Base-by-base conservation (phyloP, 1,140 invertebrate species). In the Papilio machaon region DNA sequence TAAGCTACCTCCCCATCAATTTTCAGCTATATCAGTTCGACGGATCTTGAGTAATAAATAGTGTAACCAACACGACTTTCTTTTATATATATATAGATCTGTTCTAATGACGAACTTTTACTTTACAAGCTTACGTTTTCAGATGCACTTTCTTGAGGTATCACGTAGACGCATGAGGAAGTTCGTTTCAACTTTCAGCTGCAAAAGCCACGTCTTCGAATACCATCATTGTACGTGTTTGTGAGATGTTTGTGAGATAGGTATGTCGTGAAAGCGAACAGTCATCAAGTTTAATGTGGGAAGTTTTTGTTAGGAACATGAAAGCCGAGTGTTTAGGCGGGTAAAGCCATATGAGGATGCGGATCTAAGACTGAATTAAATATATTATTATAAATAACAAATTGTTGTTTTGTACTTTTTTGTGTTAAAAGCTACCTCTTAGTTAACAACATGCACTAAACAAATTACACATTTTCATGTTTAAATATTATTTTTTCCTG, bases 121-220 rank as follows among this genome's bases (percentile, higher is more conserved):
- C 54, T 43, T 23, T 35, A 78, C 19, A 64, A 15, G 0, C 6
- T 43, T 23, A 67, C 38, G 76, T 79, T 79, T 79, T 49, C 77
- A 79, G 77, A 67, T 17, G 19, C 43, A 47, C 77, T 79, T 47
- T 79, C 77, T 79, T 46, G 46, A 8, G n/a, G 76, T 17, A 78
- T 78, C 76, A 79, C 77, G 77, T 79, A 60, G 76, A 76, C 19
- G 35, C 54, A 79, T 58, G 19, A 52, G 77, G 77, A 67, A 67
- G 77, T 67, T 23, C 10, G 10, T 19, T 79, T 19, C 60, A 47
- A 67, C 47, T 67, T 49, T 30, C 43, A 23, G 60, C 38, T 79
- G 60, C 38, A 13, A 78, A 30, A 9, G 54, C 11, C 77, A 79
- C 77, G 38, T 77, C 35, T 77, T 77, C 46, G 19, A 35, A 43